A percentile compares a stretch with the other conserved stretches of the same genome.
Conservation (phyloP, 1,140 invertebrate species). For the Hirudo medicinalis region DNA sequence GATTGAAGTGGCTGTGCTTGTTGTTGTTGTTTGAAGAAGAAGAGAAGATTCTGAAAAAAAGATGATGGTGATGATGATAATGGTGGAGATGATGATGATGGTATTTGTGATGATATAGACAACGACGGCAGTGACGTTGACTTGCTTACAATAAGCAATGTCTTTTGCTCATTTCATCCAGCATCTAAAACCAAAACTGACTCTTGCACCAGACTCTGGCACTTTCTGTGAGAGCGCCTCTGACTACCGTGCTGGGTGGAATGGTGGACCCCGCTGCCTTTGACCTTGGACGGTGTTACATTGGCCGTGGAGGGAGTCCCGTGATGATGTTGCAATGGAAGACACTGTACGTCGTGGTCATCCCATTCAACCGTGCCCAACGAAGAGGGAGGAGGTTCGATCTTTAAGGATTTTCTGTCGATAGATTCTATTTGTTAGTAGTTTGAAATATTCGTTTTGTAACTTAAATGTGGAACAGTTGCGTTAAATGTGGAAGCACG, state of each 20-base stretch:
- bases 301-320: not conserved
- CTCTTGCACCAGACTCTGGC: constrained; percentile 13
- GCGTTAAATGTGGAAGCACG: too few species aligned
- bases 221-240: constrained; percentile 4
- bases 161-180: not conserved
- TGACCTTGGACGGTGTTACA: not conserved
- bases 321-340: not conserved
- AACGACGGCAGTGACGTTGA: not conserved
- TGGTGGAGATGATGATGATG: not conserved
- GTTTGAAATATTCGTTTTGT: not conserved
- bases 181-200: constrained; percentile 7
- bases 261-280: not conserved
- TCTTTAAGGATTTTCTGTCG: constrained; percentile 57
- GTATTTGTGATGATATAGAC: not conserved
- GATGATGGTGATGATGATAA: not conserved
- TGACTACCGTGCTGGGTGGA: not conserved
- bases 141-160: not conserved
- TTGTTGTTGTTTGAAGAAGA: not conserved
- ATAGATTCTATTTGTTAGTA: constrained; percentile 15
- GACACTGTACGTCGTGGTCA: not conserved
- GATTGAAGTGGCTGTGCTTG: too few species aligned
- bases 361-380: not conserved
- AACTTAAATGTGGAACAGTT: not conserved
- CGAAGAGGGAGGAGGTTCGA: constrained; percentile 55
- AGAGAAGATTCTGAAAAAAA: not conserved